Conservation (phyloP, 2,797 vertebrate species). For the Bradypodion pumilum region DNA sequence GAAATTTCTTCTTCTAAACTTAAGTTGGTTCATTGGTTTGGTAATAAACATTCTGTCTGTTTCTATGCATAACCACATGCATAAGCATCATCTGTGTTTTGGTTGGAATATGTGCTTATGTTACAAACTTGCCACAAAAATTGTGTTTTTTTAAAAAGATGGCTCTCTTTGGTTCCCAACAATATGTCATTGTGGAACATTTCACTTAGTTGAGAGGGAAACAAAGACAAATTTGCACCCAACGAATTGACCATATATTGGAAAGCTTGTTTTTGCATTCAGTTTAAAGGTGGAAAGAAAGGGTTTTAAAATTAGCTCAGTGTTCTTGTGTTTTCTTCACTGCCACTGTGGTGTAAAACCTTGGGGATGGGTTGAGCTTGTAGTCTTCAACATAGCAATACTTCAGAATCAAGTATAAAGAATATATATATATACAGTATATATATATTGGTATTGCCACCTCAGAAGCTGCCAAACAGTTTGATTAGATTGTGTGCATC, state of each 20-base stretch:
- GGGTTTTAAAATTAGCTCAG: slow-evolving; percentile 74
- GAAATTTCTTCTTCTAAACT: slow-evolving; percentile 53
- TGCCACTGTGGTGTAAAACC: slow-evolving; percentile 62
- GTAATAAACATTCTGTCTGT: slow-evolving; percentile 64
- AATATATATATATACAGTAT: too few species aligned
- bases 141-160: slow-evolving; percentile 42
- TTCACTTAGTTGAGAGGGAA: slow-evolving; percentile 66
- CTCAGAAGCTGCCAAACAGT: slow-evolving; percentile 62
- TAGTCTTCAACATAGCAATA: slow-evolving; percentile 66
- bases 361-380: slow-evolving; percentile 69
- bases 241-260: slow-evolving; percentile 67
- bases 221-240: slow-evolving; percentile 67
- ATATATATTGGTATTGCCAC: slow-evolving; percentile 62
- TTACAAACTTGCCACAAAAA: slow-evolving; percentile 56
- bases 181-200: slow-evolving; percentile 72
- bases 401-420: slow-evolving; percentile 63
- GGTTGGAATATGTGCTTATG: slow-evolving; percentile 62
- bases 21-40: slow-evolving; percentile 67
- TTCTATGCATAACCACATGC: slow-evolving; percentile 59
- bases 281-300: slow-evolving; percentile 70
- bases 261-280: slow-evolving; percentile 71
- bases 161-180: slow-evolving; percentile 74
- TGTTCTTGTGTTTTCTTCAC: slow-evolving; percentile 65
- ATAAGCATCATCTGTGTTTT: slow-evolving; percentile 68
- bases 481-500: slow-evolving; percentile 43